These are phyloP conservation scores for Actenoides hombroni DNA, from an alignment of 2,113 vertebrate species.

Conservation along the genomic window DNA sequence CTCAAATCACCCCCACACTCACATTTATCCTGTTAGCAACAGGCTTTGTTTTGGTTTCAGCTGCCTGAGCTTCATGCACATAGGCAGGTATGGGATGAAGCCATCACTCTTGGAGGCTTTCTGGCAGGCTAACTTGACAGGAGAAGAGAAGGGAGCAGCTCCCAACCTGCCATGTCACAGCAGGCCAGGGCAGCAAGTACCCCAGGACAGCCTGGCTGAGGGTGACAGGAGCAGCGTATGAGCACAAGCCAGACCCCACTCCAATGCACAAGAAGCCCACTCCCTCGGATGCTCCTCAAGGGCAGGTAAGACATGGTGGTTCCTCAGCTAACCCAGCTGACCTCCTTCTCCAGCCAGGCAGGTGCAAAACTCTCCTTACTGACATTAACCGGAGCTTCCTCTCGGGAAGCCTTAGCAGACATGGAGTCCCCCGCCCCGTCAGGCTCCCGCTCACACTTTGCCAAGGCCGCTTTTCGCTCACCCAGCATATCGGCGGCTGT, in stretches of 20 bases:
- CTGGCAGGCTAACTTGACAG: background rate
- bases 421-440: too few species aligned
- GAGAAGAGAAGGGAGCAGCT: background rate
- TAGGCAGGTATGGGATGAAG: background rate
- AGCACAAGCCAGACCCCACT: too few species aligned
- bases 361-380: background rate
- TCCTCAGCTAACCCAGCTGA: background rate
- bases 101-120: background rate
- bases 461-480: background rate
- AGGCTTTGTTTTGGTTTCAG: background rate
- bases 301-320: too few species aligned
- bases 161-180: background rate
- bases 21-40: background rate
- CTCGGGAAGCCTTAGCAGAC: background rate
- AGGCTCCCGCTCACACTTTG: background rate
- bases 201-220: background rate
- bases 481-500: fast-evolving
- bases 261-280: background rate
- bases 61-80: background rate
- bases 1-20: background rate
- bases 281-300: background rate
- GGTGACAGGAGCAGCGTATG: background rate
- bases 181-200: background rate
- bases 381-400: background rate
- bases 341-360: background rate